Evolutionary conservation across 2,113 vertebrate species (phyloP), one percentile per base, ranked within the genome.

Genomic region (Semnopithecus entellus): DNA sequence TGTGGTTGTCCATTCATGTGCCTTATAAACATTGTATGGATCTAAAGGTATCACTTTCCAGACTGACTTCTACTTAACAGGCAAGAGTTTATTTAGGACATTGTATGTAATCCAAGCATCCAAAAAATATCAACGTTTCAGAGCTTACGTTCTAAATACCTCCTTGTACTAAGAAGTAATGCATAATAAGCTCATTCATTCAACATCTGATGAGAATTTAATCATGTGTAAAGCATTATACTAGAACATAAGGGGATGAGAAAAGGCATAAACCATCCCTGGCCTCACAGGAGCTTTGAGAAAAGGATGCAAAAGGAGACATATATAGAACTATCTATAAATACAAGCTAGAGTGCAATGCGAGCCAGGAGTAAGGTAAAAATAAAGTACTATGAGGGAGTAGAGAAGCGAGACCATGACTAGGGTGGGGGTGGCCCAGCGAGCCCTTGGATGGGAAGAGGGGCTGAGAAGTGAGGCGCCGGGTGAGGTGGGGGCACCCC

Each of bases 261-360:
- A 76, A 91, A 82, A 70, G 6, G 8, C 27, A 48, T 45, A 61
- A 92, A 78, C 12, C 73, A 57, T 35, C 40, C 38, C 11, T 79
- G 57, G 91, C 35, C 57, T 72, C 52, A 2, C 6, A 68, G 72
- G 50, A 64, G 57, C 81, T 91, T 55, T 50, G 68, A 91, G 70
- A 57, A 91, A 83, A 94, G 72, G 72, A 79, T 43, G 38, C n/a
- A 45, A 80, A 85, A 59, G 82, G 72, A 88, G 76, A 90, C 70
- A 73, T 18, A 40, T 8, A 59, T 3, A 90, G 76, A 94, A 95
- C 25, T 72, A 84, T 45, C 88, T 88, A 76, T 68, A 94, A 95
- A 66, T n/a, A 86, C 13, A 80, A 61, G 68, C n/a, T 0, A 68
- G 76, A 48, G 25, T 30, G 30, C 43, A 79, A 61, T 3, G 40